Conservation (phyloP, 2,888 invertebrate species). For the Xanthostigma xanthostigma region DNA sequence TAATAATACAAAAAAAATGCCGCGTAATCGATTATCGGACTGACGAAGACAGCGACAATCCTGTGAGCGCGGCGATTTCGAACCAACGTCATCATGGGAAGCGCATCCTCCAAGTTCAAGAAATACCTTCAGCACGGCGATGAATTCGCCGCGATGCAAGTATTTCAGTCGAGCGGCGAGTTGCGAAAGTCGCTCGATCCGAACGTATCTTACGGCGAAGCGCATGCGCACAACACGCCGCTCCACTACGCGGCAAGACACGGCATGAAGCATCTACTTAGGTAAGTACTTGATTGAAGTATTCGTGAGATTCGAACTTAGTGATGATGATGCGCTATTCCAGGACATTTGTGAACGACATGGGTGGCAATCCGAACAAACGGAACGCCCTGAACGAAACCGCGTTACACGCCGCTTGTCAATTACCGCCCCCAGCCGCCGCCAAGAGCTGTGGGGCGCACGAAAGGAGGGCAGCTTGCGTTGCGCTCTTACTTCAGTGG, state of each 20-base stretch:
- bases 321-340: neutral
- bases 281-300: neutral
- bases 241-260: slow-evolving; percentile 50
- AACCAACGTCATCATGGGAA: slow-evolving; percentile 36
- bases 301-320: neutral
- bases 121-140: slow-evolving; percentile 54
- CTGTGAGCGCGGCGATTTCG: too few species aligned
- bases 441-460: slow-evolving; percentile 36
- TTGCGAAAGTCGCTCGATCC: slow-evolving; percentile 47
- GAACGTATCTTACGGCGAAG: slow-evolving; percentile 49
- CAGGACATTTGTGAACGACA: neutral
- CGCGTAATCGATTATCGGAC: too few species aligned
- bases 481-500: slow-evolving; percentile 46
- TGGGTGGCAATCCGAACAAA: slow-evolving; percentile 51
- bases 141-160: slow-evolving; percentile 51
- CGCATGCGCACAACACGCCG: slow-evolving; percentile 48
- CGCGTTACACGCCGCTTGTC: slow-evolving; percentile 45
- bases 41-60: too few species aligned
- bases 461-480: slow-evolving; percentile 41
- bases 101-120: slow-evolving; percentile 50
- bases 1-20: too few species aligned
- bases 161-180: slow-evolving; percentile 46
- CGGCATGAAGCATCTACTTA: slow-evolving; percentile 42
- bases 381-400: slow-evolving; percentile 46
- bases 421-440: slow-evolving; percentile 24